Evolutionary conservation across 1,140 invertebrate species (phyloP).

Genomic region (Plectrocnemia conspersa): DNA sequence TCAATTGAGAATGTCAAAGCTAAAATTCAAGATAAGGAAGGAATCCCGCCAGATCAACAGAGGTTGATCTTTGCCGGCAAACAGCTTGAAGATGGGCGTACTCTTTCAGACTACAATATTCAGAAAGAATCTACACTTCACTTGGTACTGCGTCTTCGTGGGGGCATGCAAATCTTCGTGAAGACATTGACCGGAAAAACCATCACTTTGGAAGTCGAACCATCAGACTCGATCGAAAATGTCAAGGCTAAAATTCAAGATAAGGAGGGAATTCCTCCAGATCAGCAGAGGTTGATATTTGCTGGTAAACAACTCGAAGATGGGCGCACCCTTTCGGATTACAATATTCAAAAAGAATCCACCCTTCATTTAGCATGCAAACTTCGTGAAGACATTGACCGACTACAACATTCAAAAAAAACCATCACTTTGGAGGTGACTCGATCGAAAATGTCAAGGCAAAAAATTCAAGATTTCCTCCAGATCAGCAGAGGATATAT

Average conservation of each 20-base stretch:
- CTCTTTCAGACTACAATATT: conserved; percentile 64
- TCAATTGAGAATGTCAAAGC: conserved; percentile 73
- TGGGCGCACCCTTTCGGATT: conserved; percentile 55
- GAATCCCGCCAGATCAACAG: conserved; percentile 61
- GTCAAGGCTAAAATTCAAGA: conserved; percentile 75
- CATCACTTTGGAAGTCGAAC: conserved; percentile 70
- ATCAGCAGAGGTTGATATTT: conserved; percentile 58
- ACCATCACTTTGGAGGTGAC: conserved; percentile 76
- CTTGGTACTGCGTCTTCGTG: conserved; percentile 62
- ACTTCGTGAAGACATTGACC: no score
- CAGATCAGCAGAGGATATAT: conserved; percentile 73
- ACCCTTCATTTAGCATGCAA: conserved; percentile 62
- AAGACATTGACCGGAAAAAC: conserved; percentile 72
- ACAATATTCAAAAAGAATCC: conserved; percentile 58
- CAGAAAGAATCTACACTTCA: conserved; percentile 62
- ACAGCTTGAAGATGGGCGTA: conserved; percentile 65
- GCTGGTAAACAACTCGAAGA: conserved; percentile 64
- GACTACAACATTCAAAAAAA: no score
- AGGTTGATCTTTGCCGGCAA: conserved; percentile 62
- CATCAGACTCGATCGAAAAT: conserved; percentile 73
- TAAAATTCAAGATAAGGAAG: conserved; percentile 69
- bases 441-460: conserved; percentile 74
- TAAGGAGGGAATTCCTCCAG: conserved; percentile 62
- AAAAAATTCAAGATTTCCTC: conserved; percentile 73
- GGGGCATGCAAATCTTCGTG: conserved; percentile 68